These are phyloP conservation scores for Linhomoeus sp. DNA, from an alignment of 2,888 invertebrate genomes.

Conservation along the genomic window DNA sequence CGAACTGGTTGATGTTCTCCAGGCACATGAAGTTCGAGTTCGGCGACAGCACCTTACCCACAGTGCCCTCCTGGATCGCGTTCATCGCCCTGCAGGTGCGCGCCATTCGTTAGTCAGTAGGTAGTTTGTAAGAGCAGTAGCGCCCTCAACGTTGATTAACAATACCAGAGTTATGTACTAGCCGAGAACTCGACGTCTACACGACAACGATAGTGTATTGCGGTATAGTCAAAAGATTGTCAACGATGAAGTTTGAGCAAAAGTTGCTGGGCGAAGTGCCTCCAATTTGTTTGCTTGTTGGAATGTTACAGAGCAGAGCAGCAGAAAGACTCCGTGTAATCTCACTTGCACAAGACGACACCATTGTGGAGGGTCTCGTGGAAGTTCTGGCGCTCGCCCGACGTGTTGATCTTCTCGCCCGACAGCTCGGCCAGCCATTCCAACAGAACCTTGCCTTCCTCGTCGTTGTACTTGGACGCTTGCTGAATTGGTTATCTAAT, in stretches of 20 bases:
- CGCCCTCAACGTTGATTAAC: too few relatives aligned
- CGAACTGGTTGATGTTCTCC: not conserved
- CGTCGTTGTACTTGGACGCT: slow-evolving; percentile 68
- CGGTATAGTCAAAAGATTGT: too few relatives aligned
- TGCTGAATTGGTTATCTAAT: not conserved
- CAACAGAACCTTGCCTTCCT: slow-evolving; percentile 66
- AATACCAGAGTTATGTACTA: too few relatives aligned
- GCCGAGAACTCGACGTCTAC: too few relatives aligned
- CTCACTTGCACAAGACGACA: slow-evolving; percentile 60
- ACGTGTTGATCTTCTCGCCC: slow-evolving; percentile 48
- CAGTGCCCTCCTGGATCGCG: not conserved
- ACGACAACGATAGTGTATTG: too few relatives aligned
- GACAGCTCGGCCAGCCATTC: slow-evolving; percentile 73
- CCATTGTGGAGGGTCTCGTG: slow-evolving; percentile 71
- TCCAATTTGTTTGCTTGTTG: too few relatives aligned
- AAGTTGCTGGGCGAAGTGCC: too few relatives aligned
- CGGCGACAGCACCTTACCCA: not conserved
- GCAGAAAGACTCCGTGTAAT: not conserved
- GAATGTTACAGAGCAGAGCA: too few relatives aligned
- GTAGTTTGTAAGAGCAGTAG: not conserved
- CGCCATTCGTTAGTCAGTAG: not conserved
- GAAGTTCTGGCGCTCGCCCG: slow-evolving; percentile 79
- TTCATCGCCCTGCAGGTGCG: not conserved
- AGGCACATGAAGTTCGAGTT: not conserved
- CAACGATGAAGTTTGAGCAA: too few relatives aligned